Evolutionary conservation across 2,113 vertebrate species (phyloP).

Genomic region (Centropus unirufus): DNA sequence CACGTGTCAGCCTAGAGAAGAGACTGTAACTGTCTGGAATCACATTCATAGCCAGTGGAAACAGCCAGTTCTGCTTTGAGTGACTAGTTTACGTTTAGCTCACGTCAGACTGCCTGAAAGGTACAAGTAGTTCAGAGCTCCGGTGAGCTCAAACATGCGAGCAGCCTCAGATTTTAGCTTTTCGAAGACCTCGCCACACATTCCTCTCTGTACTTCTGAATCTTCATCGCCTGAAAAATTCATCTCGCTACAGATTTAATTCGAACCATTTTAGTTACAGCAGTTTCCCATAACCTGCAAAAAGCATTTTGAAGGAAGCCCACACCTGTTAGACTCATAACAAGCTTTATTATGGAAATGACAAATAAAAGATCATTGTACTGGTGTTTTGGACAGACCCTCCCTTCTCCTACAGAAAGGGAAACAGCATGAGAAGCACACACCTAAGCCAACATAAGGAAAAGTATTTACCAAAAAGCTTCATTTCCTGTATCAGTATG

Average conservation of each 20-base stretch:
- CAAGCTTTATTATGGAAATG: neutral
- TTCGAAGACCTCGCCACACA: neutral
- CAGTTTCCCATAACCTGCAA: neutral
- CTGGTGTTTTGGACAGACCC: neutral
- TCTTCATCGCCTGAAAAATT: neutral
- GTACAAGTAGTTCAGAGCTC: neutral
- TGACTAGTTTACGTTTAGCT: neutral
- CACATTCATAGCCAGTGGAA: neutral
- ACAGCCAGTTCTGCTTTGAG: neutral
- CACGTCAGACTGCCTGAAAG: neutral
- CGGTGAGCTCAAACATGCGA: neutral
- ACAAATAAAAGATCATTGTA: neutral
- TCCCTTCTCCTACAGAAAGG: neutral
- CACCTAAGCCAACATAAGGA: neutral
- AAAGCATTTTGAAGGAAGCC: neutral
- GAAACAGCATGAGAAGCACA: neutral
- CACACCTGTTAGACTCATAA: neutral
- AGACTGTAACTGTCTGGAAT: neutral
- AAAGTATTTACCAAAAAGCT: slow-evolving; percentile 14
- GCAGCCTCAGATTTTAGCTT: neutral
- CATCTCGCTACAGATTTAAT: neutral
- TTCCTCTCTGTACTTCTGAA: neutral
- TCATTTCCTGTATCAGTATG: neutral
- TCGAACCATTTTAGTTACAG: neutral
- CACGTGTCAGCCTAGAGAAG: neutral